phyloP scores from a whole-genome alignment of 2,888 invertebrate species.

The Agrotis ipsilon region DNA sequence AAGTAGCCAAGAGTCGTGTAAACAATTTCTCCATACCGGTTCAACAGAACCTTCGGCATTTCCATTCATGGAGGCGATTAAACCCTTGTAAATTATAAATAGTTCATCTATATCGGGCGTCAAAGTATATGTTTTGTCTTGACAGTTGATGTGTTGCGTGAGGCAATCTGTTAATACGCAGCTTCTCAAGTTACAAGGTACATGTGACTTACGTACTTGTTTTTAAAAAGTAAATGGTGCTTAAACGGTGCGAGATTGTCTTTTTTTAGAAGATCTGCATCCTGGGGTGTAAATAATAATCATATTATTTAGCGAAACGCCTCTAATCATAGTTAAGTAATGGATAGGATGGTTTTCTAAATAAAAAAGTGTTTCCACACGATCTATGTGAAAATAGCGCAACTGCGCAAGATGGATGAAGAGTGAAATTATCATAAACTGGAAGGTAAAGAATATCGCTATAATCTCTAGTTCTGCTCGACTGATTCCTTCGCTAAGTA shows the following conservation, averaged over 20 bases:
- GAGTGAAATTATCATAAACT: neutral
- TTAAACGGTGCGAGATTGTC: conserved; percentile 25
- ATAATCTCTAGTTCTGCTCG: neutral
- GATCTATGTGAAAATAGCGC: conserved; percentile 5
- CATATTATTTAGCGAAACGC: conserved; percentile 26
- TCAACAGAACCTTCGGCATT: neutral
- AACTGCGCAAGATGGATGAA: too few relatives aligned
- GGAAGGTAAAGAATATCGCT: neutral
- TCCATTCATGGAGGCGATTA: neutral
- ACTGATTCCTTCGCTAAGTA: neutral
- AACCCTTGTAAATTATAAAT: conserved; percentile 1
- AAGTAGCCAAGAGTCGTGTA: too few relatives aligned
- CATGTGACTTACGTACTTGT: conserved; percentile 13
- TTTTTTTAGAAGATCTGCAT: conserved; percentile 22
- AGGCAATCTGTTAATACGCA: neutral
- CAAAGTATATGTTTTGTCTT: conserved; percentile 23
- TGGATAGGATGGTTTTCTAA: neutral
- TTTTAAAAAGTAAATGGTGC: conserved; percentile 19
- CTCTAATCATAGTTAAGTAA: conserved; percentile 18
- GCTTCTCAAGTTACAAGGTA: conserved; percentile 33
- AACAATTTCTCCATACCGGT: too few relatives aligned
- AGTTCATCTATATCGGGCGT: neutral
- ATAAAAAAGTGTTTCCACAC: neutral
- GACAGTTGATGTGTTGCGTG: conserved; percentile 42
- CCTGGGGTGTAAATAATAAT: conserved; percentile 11